Evolutionary conservation across 2,888 invertebrate species (phyloP), one percentile per base, ranked within the genome.

Genomic region (Euplexia lucipara): DNA sequence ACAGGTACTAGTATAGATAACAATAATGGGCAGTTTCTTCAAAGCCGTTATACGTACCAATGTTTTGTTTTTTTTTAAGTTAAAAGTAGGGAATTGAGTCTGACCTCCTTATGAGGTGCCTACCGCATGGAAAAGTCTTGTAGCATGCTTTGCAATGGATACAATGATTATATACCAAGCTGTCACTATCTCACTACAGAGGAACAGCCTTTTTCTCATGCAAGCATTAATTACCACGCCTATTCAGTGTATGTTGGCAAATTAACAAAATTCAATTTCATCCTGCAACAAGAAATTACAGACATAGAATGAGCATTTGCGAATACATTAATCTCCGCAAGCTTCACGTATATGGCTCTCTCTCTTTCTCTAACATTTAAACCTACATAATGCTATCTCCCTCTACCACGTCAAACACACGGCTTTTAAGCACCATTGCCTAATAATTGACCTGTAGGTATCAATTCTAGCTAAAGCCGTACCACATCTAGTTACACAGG

Each of bases 361-460:
- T 5, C 14, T 70, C 70, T 59, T n/a, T 5, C 14, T 58, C 20
- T 35, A 60, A 8, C 26, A 10, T 10, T n/a, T 2, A 18, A 2
- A n/a, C 5, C 3, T 18, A 20, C 2, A 49, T 71, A 51, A 1
- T 2, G 14, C 16, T 20, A 34, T 63, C 39, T 41, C 51, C 14
- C 26, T 61, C 47, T 1, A 14, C 41, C 30, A 37, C 37, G 9
- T 64, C 34, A 39, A 70, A 71, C 42, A 41, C n/a, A 52, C 26
- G 5, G 65, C 16, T 71, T 44, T 30, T 42, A 35, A 9, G 14
- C 9, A 18, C 3, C 10, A 49, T 16, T 35, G 20, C 14, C 20
- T 30, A n/a, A 35, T 30, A 49, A 67, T 41, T 51, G 37, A 67
- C 32, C 35, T 18, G 42, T 12, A n/a, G 18, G 20, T 37, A 45